Percentiles rank a stretch among this genome's conserved stretches.
Conservation (phyloP, 1,140 invertebrate genomes). For the Homarus americanus region DNA sequence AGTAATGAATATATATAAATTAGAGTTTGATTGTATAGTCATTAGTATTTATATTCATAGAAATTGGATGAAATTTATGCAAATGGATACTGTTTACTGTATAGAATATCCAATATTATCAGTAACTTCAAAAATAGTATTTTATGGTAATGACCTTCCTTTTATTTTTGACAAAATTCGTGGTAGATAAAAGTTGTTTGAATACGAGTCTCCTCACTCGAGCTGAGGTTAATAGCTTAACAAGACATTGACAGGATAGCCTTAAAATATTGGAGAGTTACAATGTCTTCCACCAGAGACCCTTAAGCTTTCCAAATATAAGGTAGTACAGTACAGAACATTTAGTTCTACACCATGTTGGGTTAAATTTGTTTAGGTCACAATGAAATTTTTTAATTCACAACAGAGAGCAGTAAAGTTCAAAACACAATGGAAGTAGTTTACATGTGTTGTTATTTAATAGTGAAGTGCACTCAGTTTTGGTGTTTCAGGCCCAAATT, state of each 20-base stretch:
- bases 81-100: background rate
- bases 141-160: background rate
- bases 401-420: background rate
- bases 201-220: background rate
- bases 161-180: conserved; percentile 29
- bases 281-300: conserved; percentile 51
- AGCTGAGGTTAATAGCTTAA: conserved; percentile 14
- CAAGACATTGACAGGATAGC: conserved; percentile 25
- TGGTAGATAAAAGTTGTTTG: conserved; percentile 25
- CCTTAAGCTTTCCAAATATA: conserved; percentile 18
- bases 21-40: too few species aligned
- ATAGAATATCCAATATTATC: background rate
- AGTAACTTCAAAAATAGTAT: background rate
- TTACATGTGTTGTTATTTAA: too few species aligned
- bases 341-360: too few species aligned
- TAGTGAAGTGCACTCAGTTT: too few species aligned
- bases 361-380: too few species aligned
- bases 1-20: background rate
- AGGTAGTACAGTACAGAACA: background rate
- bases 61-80: background rate
- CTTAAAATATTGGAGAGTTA: conserved; percentile 49
- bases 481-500: too few species aligned
- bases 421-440: too few species aligned
- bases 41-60: background rate
- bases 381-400: too few species aligned